Percentiles rank a stretch among this genome's conserved stretches.
These are phyloP conservation scores for Odontocolon sp. DNA, from an alignment of 2,888 invertebrate species.

Conservation along the genomic window DNA sequence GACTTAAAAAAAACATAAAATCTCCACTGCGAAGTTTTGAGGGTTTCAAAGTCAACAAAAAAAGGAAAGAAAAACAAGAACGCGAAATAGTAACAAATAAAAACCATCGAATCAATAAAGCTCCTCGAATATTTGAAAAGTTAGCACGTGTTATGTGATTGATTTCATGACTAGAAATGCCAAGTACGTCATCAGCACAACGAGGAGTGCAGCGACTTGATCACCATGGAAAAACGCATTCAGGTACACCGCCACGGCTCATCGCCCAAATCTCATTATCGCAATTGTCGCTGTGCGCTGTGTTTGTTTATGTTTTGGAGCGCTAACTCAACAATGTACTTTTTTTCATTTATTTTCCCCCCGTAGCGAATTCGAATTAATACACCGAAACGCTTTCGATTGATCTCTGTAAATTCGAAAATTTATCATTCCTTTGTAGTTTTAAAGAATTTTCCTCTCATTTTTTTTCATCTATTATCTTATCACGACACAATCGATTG, in stretches of 20 bases:
- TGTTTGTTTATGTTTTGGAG: slow-evolving; percentile 54
- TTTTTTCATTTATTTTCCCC: slow-evolving; percentile 21
- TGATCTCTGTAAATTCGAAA: not conserved
- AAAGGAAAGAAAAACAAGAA: no score
- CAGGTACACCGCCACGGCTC: slow-evolving; percentile 81
- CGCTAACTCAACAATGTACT: slow-evolving; percentile 33
- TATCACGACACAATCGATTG: no score
- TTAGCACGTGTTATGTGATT: slow-evolving; percentile 75
- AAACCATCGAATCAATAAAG: slow-evolving; percentile 36
- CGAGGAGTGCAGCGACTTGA: slow-evolving; percentile 95
- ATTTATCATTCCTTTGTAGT: not conserved
- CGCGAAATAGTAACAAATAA: no score
- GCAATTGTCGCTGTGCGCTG: slow-evolving; percentile 48
- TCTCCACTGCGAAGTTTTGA: no score
- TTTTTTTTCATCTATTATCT: no score
- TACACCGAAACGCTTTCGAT: slow-evolving; percentile 24
- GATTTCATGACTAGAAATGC: slow-evolving; percentile 87
- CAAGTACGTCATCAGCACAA: slow-evolving; percentile 95
- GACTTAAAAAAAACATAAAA: no score
- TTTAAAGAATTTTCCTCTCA: no score
- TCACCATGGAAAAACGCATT: slow-evolving; percentile 97
- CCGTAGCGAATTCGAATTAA: slow-evolving; percentile 34
- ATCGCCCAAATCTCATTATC: slow-evolving; percentile 59
- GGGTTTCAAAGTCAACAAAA: no score
- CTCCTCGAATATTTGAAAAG: no score